A percentile compares a stretch with the other conserved stretches of the same genome.
Evolutionary conservation across 2,888 invertebrate species (phyloP).

Genomic region (Drosophila paranaensis): DNA sequence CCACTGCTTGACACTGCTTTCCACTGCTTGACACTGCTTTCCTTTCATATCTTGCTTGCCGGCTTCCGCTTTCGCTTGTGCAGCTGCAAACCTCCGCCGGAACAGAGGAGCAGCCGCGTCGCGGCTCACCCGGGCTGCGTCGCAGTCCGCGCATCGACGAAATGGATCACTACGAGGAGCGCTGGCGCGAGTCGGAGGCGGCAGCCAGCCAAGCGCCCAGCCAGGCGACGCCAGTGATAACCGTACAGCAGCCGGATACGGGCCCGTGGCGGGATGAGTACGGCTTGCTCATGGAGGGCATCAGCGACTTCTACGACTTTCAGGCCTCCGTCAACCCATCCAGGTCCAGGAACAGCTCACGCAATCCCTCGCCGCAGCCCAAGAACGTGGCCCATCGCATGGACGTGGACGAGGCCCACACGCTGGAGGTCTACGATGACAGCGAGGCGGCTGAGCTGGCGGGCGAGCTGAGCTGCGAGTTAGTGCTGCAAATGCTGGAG

Average conservation of each 20-base stretch:
- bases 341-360: conserved; percentile 75
- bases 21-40: conserved; percentile 31
- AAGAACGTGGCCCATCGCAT: conserved; percentile 73
- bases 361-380: conserved; percentile 75
- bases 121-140: conserved; percentile 72
- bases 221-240: conserved; percentile 36
- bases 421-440: conserved; percentile 76
- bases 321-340: conserved; percentile 83
- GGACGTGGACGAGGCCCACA: conserved; percentile 44
- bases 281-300: conserved; percentile 80
- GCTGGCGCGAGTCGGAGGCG: conserved; percentile 65
- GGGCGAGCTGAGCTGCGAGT: conserved; percentile 63
- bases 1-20: conserved; percentile 54
- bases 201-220: conserved; percentile 19
- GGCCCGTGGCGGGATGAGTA: conserved; percentile 80
- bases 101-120: conserved; percentile 66
- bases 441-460: conserved; percentile 41
- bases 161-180: conserved; percentile 81
- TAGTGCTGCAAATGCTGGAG: conserved; percentile 68
- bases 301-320: conserved; percentile 84
- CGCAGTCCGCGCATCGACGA: conserved; percentile 83
- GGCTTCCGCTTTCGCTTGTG: conserved; percentile 28
- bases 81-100: conserved; percentile 76
- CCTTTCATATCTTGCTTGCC: conserved; percentile 63
- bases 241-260: conserved; percentile 73